These are phyloP conservation scores for Xenopus borealis DNA, from an alignment of 2,113 vertebrate species.

Conservation along the genomic window DNA sequence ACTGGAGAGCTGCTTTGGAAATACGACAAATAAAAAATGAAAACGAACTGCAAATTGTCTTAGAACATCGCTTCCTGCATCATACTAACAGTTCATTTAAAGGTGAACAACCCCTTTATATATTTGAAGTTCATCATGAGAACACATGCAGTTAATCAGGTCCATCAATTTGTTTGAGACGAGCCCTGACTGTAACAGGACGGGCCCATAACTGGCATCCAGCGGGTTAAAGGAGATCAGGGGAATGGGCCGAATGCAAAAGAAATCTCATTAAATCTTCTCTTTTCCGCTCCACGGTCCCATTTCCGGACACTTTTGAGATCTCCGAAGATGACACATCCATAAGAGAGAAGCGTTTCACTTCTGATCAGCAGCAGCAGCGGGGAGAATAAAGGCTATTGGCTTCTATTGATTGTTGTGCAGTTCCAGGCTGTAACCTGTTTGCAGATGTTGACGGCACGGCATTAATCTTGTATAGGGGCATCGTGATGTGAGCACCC, in stretches of 20 bases:
- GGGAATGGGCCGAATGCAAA: background rate
- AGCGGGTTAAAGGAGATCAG: background rate
- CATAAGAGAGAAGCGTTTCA: constrained; percentile 3
- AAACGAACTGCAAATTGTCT: too few relatives aligned
- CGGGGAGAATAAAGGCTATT: constrained; percentile 21
- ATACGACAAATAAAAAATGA: too few relatives aligned
- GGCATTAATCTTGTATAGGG: constrained; percentile 45
- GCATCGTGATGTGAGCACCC: constrained; percentile 1
- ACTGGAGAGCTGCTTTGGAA: too few relatives aligned
- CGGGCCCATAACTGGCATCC: background rate
- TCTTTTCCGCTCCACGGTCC: constrained; percentile 14
- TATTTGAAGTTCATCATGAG: too few relatives aligned
- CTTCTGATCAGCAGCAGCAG: constrained; percentile 30
- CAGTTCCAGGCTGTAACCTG: constrained; percentile 34
- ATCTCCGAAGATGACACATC: constrained; percentile 31
- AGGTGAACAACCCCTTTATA: too few relatives aligned
- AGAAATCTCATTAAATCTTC: background rate
- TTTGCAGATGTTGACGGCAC: constrained; percentile 16
- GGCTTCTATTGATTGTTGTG: constrained; percentile 15
- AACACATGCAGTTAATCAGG: too few relatives aligned
- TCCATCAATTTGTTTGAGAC: too few relatives aligned
- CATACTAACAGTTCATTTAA: too few relatives aligned
- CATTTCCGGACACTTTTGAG: constrained; percentile 20
- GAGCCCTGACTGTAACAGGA: too few relatives aligned
- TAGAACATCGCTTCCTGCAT: too few relatives aligned